Evolutionary conservation across 1,140 invertebrate genomes (phyloP).

Genomic region (Bombus terrestris): DNA sequence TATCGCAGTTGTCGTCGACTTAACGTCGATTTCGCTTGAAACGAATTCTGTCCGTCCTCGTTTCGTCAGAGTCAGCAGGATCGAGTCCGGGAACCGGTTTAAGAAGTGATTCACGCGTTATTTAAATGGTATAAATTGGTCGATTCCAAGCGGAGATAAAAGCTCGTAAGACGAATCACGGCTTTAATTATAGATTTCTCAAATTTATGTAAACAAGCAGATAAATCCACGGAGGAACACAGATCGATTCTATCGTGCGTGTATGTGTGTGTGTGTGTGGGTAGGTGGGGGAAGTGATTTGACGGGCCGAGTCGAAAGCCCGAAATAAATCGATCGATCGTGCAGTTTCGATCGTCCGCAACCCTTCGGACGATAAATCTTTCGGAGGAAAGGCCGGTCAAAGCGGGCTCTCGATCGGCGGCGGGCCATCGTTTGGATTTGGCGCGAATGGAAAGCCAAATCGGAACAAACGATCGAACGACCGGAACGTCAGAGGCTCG

Average conservation of each 20-base stretch:
- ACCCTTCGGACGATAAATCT: constrained; percentile 34
- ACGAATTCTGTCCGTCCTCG: constrained; percentile 24
- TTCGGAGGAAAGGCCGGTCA: not conserved
- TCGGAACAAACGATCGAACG: constrained; percentile 44
- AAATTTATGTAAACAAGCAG: constrained; percentile 42
- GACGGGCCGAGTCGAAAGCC: not conserved
- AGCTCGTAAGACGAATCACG: constrained; percentile 41
- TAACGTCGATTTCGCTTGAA: constrained; percentile 25
- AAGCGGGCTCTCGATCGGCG: constrained; percentile 18
- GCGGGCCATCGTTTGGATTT: constrained; percentile 23
- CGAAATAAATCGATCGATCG: constrained; percentile 14
- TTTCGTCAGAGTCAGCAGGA: constrained; percentile 39
- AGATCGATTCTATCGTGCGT: too few relatives aligned
- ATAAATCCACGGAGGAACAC: constrained; percentile 9
- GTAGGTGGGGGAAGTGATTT: not conserved
- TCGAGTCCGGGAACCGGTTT: constrained; percentile 55
- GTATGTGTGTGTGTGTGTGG: accelerated
- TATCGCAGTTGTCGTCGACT: not conserved
- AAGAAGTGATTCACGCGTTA: constrained; percentile 57
- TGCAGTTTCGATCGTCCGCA: not conserved
- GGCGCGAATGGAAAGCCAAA: constrained; percentile 24
- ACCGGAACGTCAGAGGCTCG: not conserved
- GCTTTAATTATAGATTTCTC: constrained; percentile 47
- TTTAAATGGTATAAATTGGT: constrained; percentile 44
- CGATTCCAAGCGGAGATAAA: constrained; percentile 36